These are phyloP conservation scores for Bubo blakistoni DNA, from an alignment of 2,113 vertebrate species.

Conservation along the genomic window DNA sequence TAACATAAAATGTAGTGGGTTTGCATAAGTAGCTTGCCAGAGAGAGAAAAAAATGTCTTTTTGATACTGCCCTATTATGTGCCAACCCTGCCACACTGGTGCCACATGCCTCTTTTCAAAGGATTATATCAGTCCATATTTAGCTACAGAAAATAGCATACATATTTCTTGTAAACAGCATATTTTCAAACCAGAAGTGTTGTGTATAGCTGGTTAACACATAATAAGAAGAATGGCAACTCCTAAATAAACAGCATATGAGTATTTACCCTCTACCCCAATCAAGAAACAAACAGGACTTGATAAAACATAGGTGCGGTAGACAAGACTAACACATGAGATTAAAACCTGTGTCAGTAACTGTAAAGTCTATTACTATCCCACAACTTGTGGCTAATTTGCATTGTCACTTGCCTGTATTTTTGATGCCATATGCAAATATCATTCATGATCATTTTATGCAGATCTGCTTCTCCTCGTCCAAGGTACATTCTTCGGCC, in stretches of 20 bases:
- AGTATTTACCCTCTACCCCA: neutral
- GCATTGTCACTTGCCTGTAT: neutral
- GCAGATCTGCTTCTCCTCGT: neutral
- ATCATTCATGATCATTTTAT: neutral
- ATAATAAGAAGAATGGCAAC: slow-evolving; percentile 32
- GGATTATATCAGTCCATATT: slow-evolving; percentile 29
- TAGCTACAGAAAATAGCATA: slow-evolving; percentile 29
- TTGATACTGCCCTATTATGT: neutral
- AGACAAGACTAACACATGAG: neutral
- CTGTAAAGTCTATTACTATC: neutral
- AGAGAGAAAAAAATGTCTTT: neutral
- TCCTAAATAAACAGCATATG: slow-evolving; percentile 31
- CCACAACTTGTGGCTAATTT: neutral
- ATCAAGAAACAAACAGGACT: neutral
- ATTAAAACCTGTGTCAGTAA: neutral
- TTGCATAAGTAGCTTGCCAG: neutral
- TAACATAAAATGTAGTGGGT: neutral
- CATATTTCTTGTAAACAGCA: slow-evolving; percentile 58
- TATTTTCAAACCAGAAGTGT: slow-evolving; percentile 59
- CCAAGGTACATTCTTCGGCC: neutral
- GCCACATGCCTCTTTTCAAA: slow-evolving; percentile 41
- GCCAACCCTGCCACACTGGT: slow-evolving; percentile 35
- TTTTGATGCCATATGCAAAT: accelerated
- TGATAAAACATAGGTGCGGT: neutral
- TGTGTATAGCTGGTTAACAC: slow-evolving; percentile 37